Evolutionary conservation across 2,113 vertebrate species (phyloP), one percentile per base, ranked within the genome.

Genomic region (Brachypodius melanocephalos): DNA sequence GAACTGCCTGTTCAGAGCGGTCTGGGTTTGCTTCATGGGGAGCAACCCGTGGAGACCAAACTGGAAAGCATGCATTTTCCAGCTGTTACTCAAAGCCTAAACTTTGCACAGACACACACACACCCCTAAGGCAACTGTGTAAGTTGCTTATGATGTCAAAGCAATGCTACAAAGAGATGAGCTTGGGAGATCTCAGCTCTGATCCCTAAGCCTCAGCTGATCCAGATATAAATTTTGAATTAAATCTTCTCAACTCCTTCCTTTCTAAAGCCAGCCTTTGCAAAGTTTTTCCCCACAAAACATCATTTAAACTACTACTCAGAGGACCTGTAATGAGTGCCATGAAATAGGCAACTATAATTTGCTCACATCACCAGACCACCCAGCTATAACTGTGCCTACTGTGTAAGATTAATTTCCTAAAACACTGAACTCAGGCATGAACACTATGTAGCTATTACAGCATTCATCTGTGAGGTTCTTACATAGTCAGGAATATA

Each of bases 41-140:
- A 49, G 43, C 48, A 9, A 3, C 6, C 22, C 32, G 1, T 2
- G 54, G 25, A 62, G 26, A 31, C 21, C 55, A 9, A 15, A 12
- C 13, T 14, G 46, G 14, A 62, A 75, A 49, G 2, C 5, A 2
- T 0, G 5, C 26, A 14, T 38, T 68, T 46, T 61, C 58, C 54
- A 34, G 18, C 1, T n/a, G 29, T 48, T 52, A 12, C 9, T 20
- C n/a, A 52, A 31, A 40, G 31, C 4, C 12, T 31, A 24, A 45
- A 57, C 43, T 61, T 36, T 67, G 43, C 17, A 25, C 24, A 57
- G 21, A 49, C 43, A 42, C 17, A 55, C 17, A 55, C 42, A 42
- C 40, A 10, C 2, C 1, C 17, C 40, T 24, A 48, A 49, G 48
- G 43, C 11, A 68, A 46, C 17, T 21, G 16, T 0, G 0, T 52